phyloP scores from a whole-genome alignment of 64 coral and sea anemone species.

The Stichodactyla mertensii region DNA sequence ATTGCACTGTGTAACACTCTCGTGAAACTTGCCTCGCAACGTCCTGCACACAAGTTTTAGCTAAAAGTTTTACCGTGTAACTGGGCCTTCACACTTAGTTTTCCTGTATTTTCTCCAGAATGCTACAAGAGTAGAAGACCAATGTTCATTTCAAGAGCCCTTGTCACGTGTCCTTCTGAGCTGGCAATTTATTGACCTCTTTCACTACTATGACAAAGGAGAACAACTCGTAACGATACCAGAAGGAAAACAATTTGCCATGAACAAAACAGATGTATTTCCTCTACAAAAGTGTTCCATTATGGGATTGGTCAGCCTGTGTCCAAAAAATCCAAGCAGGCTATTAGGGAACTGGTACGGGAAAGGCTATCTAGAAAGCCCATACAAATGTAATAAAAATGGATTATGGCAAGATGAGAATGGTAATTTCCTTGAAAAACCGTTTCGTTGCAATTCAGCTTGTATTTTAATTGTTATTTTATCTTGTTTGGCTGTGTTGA shows the following conservation, averaged over 20 bases:
- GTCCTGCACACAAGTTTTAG: no score
- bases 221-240: background rate
- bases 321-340: background rate
- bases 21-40: no score
- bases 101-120: background rate
- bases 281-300: background rate
- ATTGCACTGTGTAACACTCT: no score
- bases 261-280: background rate
- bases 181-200: background rate
- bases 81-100: no score
- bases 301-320: background rate
- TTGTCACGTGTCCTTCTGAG: background rate
- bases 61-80: no score
- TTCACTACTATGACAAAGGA: background rate
- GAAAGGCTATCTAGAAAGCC: background rate
- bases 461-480: background rate
- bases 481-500: background rate
- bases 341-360: background rate
- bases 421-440: background rate
- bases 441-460: background rate
- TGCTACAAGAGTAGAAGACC: background rate
- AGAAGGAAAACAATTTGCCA: background rate
- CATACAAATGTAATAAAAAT: background rate
- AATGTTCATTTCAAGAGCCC: background rate
- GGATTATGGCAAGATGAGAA: background rate